Evolutionary conservation across 1,140 invertebrate species (phyloP).

Genomic region (Arctopsyche grandis): DNA sequence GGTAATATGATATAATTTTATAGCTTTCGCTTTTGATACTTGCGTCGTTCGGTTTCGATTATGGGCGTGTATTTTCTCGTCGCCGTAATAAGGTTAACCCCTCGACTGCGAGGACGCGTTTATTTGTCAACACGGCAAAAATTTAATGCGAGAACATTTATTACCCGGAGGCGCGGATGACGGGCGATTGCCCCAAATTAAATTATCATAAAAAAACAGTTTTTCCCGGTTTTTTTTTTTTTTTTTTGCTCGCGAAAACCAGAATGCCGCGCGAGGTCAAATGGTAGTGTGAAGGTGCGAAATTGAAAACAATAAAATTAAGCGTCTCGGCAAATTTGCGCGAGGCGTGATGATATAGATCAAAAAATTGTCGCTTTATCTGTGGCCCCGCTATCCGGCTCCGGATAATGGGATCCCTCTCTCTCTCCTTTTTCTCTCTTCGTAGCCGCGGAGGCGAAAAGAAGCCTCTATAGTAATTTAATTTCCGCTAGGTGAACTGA

Average conservation of each 20-base stretch:
- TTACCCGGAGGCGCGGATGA: conserved; percentile 29
- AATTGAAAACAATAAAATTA: conserved; percentile 41
- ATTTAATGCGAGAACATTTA: conserved; percentile 41
- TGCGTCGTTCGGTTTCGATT: too few species aligned
- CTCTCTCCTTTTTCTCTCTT: background rate
- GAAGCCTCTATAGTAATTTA: conserved; percentile 16
- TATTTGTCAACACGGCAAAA: conserved; percentile 43
- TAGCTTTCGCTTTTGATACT: too few species aligned
- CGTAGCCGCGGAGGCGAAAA: background rate
- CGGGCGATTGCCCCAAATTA: conserved; percentile 40
- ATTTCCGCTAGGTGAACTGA: conserved; percentile 28
- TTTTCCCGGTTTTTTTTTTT: conserved; percentile 8
- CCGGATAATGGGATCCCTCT: background rate
- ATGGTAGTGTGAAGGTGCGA: background rate
- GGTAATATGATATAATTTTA: too few species aligned
- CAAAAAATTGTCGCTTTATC: conserved; percentile 27
- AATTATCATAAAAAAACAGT: conserved; percentile 44
- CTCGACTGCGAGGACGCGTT: background rate
- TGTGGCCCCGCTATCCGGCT: background rate
- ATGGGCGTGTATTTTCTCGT: too few species aligned
- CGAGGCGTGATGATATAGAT: conserved; percentile 29
- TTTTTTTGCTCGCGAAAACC: background rate
- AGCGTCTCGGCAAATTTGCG: conserved; percentile 9
- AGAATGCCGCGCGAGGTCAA: background rate
- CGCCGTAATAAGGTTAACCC: background rate